Evolutionary conservation across 2,888 invertebrate species (phyloP).

Genomic region (Parapristionchus giblindavisi): DNA sequence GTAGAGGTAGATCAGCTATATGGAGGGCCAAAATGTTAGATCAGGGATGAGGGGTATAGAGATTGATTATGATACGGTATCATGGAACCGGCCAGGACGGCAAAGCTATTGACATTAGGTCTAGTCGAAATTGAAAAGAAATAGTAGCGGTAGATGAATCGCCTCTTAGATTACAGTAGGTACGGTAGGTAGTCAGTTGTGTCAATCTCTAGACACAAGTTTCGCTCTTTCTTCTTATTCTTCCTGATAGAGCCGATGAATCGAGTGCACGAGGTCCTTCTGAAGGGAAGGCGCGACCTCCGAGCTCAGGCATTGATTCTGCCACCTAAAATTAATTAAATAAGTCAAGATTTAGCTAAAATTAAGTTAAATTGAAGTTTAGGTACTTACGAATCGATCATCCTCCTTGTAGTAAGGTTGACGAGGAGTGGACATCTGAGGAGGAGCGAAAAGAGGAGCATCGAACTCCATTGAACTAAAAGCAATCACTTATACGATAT

Average conservation of each 20-base stretch:
- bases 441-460: slow-evolving; percentile 55
- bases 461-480: slow-evolving; percentile 69
- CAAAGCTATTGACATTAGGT: too few species aligned
- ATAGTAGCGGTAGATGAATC: too few species aligned
- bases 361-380: not conserved
- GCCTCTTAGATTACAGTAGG: too few species aligned
- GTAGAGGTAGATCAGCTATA: too few species aligned
- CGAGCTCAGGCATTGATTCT: slow-evolving; percentile 67
- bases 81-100: too few species aligned
- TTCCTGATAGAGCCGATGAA: slow-evolving; percentile 51
- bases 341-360: not conserved
- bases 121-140: too few species aligned
- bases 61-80: too few species aligned
- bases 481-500: too few species aligned
- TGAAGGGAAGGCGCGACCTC: slow-evolving; percentile 52
- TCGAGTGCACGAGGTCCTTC: slow-evolving; percentile 39
- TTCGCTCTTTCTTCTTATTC: slow-evolving; percentile 66
- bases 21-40: too few species aligned
- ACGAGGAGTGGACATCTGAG: slow-evolving; percentile 43
- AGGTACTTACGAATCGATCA: slow-evolving; percentile 10
- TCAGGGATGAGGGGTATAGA: too few species aligned
- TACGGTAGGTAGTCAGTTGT: not conserved
- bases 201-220: slow-evolving; percentile 61
- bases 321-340: slow-evolving; percentile 45
- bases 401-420: slow-evolving; percentile 50